phyloP scores from a whole-genome alignment of 2,888 invertebrate species.

The Mactromeris polynyma region DNA sequence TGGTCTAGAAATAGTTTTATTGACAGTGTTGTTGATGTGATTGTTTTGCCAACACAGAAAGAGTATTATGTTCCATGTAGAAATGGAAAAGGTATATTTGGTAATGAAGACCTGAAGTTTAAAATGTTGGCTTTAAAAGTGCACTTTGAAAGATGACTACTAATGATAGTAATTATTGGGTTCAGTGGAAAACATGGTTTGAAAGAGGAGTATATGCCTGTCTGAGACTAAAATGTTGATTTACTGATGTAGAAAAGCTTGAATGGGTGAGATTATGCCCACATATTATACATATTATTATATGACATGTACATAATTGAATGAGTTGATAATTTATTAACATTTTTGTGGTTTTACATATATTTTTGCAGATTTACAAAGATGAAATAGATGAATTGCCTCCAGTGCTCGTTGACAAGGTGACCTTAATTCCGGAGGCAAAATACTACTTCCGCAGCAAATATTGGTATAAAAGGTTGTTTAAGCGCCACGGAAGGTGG shows the following conservation, averaged over 20 bases:
- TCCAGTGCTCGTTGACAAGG: not conserved
- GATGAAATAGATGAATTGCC: not conserved
- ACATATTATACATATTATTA: not conserved
- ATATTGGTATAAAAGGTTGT: slow-evolving; percentile 48
- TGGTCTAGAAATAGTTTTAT: not conserved
- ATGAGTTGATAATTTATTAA: not conserved
- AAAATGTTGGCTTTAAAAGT: slow-evolving; percentile 38
- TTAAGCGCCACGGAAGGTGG: too few species aligned
- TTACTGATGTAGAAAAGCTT: not conserved
- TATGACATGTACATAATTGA: not conserved
- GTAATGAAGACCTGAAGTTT: slow-evolving; percentile 41
- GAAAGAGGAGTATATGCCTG: not conserved
- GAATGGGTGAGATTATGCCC: not conserved
- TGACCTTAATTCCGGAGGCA: not conserved
- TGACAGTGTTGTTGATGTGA: slow-evolving; percentile 20
- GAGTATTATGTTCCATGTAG: slow-evolving; percentile 32
- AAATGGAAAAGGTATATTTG: slow-evolving; percentile 37
- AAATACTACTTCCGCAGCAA: slow-evolving; percentile 46
- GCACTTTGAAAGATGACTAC: not conserved
- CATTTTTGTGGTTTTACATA: not conserved
- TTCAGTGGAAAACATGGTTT: not conserved
- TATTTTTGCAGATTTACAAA: slow-evolving; percentile 2
- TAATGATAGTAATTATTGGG: not conserved
- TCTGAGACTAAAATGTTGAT: not conserved
- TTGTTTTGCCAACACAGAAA: slow-evolving; percentile 43